Evolutionary conservation across 2,888 invertebrate genomes (phyloP).

Genomic region (Cotesia congregata): DNA sequence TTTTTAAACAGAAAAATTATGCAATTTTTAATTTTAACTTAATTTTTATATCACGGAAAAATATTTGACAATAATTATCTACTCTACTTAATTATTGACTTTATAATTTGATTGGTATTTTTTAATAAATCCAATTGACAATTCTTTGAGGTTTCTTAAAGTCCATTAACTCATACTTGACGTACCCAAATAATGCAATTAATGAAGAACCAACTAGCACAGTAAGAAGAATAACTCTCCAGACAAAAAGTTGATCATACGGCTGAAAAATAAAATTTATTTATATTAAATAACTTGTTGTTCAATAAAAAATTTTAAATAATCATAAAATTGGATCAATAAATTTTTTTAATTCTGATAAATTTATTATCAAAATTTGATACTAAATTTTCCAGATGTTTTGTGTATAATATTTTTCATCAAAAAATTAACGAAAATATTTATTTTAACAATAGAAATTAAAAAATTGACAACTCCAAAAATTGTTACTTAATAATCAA

Average conservation of each 20-base stretch:
- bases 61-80: constrained; percentile 7
- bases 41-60: constrained; percentile 25
- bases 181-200: constrained; percentile 70
- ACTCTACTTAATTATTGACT: constrained; percentile 6
- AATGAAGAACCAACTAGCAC: constrained; percentile 70
- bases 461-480: too few species aligned
- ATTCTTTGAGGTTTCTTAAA: constrained; percentile 70
- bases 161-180: constrained; percentile 72
- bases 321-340: too few species aligned
- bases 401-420: too few species aligned
- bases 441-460: too few species aligned
- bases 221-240: constrained; percentile 71
- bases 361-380: too few species aligned
- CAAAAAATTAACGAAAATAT: too few species aligned
- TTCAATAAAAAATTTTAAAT: too few species aligned
- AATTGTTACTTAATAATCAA: too few species aligned
- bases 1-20: constrained; percentile 10
- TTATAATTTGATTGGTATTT: constrained; percentile 20
- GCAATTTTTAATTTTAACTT: constrained; percentile 20
- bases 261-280: constrained; percentile 67
- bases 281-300: neutral
- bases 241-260: constrained; percentile 73
- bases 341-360: too few species aligned
- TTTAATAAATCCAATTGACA: constrained; percentile 63
- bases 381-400: too few species aligned